A percentile compares a stretch with the other conserved stretches of the same genome.
Evolutionary conservation across 2,888 invertebrate species (phyloP).

Genomic region (Apamea sordens): DNA sequence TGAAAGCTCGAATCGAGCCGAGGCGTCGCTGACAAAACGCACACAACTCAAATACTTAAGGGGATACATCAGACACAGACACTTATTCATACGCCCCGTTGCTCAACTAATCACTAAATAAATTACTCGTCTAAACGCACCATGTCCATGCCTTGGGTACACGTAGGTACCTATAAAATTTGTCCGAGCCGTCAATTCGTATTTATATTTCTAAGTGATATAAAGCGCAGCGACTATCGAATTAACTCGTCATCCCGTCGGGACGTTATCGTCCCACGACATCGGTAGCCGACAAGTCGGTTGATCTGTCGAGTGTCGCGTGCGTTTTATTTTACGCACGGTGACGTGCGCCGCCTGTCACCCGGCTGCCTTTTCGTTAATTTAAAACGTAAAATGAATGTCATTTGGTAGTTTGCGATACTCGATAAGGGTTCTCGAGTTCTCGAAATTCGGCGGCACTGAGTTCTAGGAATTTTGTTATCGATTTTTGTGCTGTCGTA

Average conservation of each 20-base stretch:
- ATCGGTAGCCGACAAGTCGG: slow-evolving; percentile 80
- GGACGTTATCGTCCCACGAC: slow-evolving; percentile 82
- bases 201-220: slow-evolving; percentile 77
- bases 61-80: slow-evolving; percentile 5
- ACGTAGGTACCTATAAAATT: slow-evolving; percentile 67
- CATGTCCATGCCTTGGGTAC: slow-evolving; percentile 38
- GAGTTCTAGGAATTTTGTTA: slow-evolving; percentile 41
- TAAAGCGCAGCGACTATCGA: slow-evolving; percentile 82
- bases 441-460: slow-evolving; percentile 43
- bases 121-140: slow-evolving; percentile 55
- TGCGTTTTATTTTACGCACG: slow-evolving; percentile 76
- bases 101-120: slow-evolving; percentile 58
- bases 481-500: slow-evolving; percentile 43
- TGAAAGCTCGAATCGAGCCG: neutral
- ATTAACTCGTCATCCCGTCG: slow-evolving; percentile 84
- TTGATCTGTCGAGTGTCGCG: slow-evolving; percentile 76
- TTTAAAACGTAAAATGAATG: slow-evolving; percentile 60
- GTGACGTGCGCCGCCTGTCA: slow-evolving; percentile 71
- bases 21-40: neutral
- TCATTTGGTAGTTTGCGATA: slow-evolving; percentile 58
- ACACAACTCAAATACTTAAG: slow-evolving; percentile 18
- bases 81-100: slow-evolving; percentile 47
- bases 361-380: slow-evolving; percentile 56
- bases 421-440: slow-evolving; percentile 40
- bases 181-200: slow-evolving; percentile 77